These are phyloP conservation scores for Volucella zonaria DNA, from an alignment of 2,888 invertebrate species.

Conservation along the genomic window DNA sequence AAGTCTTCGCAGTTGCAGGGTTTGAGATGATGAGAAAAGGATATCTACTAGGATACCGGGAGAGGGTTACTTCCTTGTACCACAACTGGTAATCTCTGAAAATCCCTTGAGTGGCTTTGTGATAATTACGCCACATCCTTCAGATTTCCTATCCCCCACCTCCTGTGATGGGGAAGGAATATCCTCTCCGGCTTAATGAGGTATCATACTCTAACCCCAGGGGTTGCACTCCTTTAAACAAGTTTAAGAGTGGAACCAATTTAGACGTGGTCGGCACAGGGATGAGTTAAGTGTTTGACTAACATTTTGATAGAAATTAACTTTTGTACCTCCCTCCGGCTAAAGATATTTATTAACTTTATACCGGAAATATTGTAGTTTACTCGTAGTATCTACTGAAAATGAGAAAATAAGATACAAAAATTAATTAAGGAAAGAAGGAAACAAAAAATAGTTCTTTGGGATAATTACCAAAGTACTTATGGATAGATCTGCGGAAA, in stretches of 20 bases:
- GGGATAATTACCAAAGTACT: slow-evolving; percentile 27
- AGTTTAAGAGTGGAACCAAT: slow-evolving; percentile 4
- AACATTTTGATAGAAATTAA: slow-evolving; percentile 29
- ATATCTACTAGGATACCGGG: neutral
- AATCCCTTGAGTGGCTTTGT: slow-evolving; percentile 38
- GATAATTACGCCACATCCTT: slow-evolving; percentile 44
- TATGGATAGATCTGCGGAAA: neutral
- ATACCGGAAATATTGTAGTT: slow-evolving; percentile 3
- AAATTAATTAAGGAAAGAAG: too few species aligned
- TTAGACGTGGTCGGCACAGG: neutral
- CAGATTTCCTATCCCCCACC: neutral
- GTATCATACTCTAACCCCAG: neutral
- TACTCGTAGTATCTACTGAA: neutral
- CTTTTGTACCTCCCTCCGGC: neutral
- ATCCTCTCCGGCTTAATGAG: slow-evolving; percentile 2
- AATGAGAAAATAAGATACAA: neutral
- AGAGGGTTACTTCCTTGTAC: neutral
- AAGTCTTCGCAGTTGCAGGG: neutral
- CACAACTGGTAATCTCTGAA: slow-evolving; percentile 15
- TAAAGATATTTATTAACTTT: slow-evolving; percentile 27
- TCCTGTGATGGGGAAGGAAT: neutral
- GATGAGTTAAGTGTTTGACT: neutral
- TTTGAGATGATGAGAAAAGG: too few species aligned
- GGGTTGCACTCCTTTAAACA: neutral
- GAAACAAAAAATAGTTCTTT: neutral